Conservation (phyloP, 1,140 invertebrate genomes). For the Scaptomyza hsui region DNA sequence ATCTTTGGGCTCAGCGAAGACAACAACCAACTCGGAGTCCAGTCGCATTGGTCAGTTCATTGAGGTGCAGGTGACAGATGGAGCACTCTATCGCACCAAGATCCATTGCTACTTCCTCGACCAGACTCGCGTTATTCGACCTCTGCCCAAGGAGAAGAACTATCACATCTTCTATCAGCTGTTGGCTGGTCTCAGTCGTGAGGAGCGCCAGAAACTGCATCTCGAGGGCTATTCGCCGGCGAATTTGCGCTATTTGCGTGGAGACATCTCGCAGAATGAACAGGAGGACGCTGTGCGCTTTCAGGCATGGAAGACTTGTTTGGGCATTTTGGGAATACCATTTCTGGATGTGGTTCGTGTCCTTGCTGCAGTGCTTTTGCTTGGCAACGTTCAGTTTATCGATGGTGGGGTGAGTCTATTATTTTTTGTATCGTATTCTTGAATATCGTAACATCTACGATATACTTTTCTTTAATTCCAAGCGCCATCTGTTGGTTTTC, state of each 20-base stretch:
- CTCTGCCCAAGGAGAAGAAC: slow-evolving; percentile 94
- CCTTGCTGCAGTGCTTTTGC: slow-evolving; percentile 93
- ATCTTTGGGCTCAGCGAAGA: slow-evolving; percentile 95
- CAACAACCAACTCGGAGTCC: slow-evolving; percentile 94
- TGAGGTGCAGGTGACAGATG: slow-evolving; percentile 98
- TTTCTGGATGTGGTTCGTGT: slow-evolving; percentile 97
- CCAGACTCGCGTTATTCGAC: slow-evolving; percentile 94
- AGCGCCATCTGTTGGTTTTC: slow-evolving; percentile 12
- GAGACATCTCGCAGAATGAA: slow-evolving; percentile 90
- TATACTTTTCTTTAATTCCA: background rate
- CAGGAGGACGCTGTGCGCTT: slow-evolving; percentile 91
- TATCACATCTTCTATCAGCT: slow-evolving; percentile 99
- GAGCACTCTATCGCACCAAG: slow-evolving; percentile 96
- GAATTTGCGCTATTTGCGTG: slow-evolving; percentile 92
- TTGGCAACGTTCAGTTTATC: slow-evolving; percentile 95
- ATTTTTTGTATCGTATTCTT: background rate
- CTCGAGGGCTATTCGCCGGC: slow-evolving; percentile 92
- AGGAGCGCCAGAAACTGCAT: slow-evolving; percentile 94
- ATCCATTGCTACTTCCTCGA: slow-evolving; percentile 97
- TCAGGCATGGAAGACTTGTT: slow-evolving; percentile 94
- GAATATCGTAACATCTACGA: background rate
- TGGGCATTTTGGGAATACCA: slow-evolving; percentile 95
- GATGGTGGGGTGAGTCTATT: slow-evolving; percentile 86
- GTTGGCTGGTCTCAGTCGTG: slow-evolving; percentile 93
- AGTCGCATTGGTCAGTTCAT: slow-evolving; percentile 98